Base-by-base conservation (phyloP, 2,888 invertebrate genomes). In the Andrena dorsata region DNA sequence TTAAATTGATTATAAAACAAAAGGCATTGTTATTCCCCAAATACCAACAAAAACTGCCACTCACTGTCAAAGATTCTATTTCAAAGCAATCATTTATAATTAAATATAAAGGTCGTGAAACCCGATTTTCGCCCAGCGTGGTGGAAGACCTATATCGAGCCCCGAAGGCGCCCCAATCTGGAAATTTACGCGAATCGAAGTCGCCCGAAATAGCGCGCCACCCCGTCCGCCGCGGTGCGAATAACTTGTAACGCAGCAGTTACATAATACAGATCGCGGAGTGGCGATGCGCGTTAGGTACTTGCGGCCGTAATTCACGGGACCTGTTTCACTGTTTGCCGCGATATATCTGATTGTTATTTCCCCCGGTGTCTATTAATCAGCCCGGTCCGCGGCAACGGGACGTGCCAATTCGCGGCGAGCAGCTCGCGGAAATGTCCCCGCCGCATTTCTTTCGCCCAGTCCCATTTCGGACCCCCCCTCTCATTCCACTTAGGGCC, bases 301-400 rank as follows among this genome's bases (percentile, higher is more conserved):
- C 65, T 65, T 16, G 64, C 32, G 32, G 30, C 26, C 63, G 53
- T 71, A 76, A 80, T 76, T 80, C 76, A 61, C 60, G 26, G n/a
- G 20, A 56, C 1, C 75, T 41, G 20, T 70, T 79, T 51, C 65
- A 35, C 35, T 28, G 79, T 76, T 71, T 56, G 35, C 65, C 51
- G 41, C 65, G 51, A 71, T 71, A 71, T 80, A 80, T 80, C 76
- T 47, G 71, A 80, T 80, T 32, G 80, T 80, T 77, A 71, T 71
- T 80, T 80, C 76, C 80, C 47, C 30, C 70, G 23, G 53, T 66
- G 60, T 66, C 80, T 60, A 80, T 80, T 77, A 80, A 77, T 80
- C 80, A 71, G n/a, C 32, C 47, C 13, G 2, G 20, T 35, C 20
- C 76, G 32, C 10, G 70, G 51, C 64, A 61, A 70, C 49, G 70